Evolutionary conservation across 2,113 vertebrate species (phyloP), one percentile per base, ranked within the genome.

Genomic region (Eulemur macaco): DNA sequence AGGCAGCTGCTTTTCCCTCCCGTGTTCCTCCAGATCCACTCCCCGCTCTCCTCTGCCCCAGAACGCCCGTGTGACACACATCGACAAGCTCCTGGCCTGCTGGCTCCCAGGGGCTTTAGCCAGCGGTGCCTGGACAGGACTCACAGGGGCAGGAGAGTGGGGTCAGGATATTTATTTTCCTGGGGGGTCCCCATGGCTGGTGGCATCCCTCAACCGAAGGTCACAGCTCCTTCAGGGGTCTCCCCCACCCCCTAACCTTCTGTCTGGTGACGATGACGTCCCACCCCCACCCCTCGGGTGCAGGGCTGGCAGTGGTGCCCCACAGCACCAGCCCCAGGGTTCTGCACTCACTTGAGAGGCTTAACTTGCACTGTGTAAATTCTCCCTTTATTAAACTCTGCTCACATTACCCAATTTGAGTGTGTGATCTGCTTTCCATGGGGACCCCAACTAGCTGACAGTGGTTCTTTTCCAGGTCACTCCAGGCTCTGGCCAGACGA

Each of bases 11-110:
- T n/a, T 45, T 27, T 47, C 31, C 7, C 20, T 64, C 45, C 3
- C 20, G 52, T 6, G 78, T 47, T 21, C 78, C 34, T 29, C 14
- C 27, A n/a, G 45, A 89, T 12, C 54, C 29, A 21, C 56, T 54
- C 42, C 34, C 63, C 5, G 1, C 20, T 58, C 50, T 64, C 54
- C 20, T 18, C 25, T 31, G 21, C 42, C 71, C 47, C 11, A 27
- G 18, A 34, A 50, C 0, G 4, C 15, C 83, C 3, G 0, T 0
- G 6, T 13, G 56, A 52, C 39, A 34, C 71, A 45, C n/a, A 9
- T 1, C 27, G 29, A 12, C 29, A 29, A 23, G 47, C 18, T 60
- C 18, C n/a, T 5, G 3, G 23, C 56, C 50, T 9, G 7, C 25
- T 7, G 37, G 23, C 31, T 64, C 29, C 81, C 13, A n/a, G 27